These are phyloP conservation scores for Macroramphosus scolopax DNA, from an alignment of 2,797 vertebrate species.

Conservation along the genomic window DNA sequence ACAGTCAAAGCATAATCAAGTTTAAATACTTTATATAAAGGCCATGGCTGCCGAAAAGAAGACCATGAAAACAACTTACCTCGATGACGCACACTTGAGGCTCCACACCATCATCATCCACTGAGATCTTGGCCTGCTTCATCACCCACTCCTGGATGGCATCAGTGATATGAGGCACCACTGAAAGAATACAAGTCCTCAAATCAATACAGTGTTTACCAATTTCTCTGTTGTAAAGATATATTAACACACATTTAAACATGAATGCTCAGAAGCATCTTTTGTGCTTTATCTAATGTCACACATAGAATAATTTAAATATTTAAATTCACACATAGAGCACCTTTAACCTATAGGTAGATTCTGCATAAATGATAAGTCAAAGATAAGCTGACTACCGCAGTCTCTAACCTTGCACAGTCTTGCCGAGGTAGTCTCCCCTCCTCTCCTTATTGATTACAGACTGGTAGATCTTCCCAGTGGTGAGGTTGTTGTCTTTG, in stretches of 20 bases:
- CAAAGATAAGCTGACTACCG: background rate
- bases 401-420: conserved; percentile 86
- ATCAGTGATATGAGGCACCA: conserved; percentile 96
- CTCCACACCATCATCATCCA: conserved; percentile 88
- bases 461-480: conserved; percentile 95
- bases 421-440: conserved; percentile 96
- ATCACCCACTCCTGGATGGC: conserved; percentile 97
- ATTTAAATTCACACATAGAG: background rate
- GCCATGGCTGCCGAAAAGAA: no score
- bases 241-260: background rate
- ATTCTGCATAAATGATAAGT: background rate
- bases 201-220: background rate
- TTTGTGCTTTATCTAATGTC: background rate
- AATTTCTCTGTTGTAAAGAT: background rate
- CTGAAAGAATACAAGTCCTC: conserved; percentile 58
- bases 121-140: conserved; percentile 88
- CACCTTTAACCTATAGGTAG: background rate
- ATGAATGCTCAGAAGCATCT: background rate
- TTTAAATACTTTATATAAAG: no score
- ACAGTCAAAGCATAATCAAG: no score
- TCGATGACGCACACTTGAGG: conserved; percentile 97
- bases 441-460: conserved; percentile 96
- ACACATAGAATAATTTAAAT: background rate
- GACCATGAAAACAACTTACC: conserved; percentile 65
- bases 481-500: conserved; percentile 95